Base-by-base conservation (phyloP, 2,113 vertebrate genomes). In the Perca fluviatilis region DNA sequence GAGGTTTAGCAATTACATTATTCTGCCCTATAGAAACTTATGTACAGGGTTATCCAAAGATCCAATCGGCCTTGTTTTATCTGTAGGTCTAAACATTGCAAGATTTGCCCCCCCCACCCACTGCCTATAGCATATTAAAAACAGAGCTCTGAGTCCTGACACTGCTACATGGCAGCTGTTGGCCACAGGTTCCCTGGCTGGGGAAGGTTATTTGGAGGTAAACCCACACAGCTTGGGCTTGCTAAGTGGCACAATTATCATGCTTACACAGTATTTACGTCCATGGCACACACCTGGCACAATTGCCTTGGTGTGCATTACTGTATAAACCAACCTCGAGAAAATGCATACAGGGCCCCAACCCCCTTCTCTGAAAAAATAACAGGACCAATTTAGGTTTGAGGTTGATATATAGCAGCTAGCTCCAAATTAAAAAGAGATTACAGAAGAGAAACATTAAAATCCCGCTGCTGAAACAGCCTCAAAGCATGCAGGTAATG, bases 201-300 rank as follows among this genome's bases (percentile, higher is more conserved):
- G 21, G 47, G 86, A 90, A 88, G 88, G 86, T 90, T 88, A 91
- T 91, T 90, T 86, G 69, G 79, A 92, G 88, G 85, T 89, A 91
- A 89, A 88, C 47, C 84, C 83, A 81, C 82, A 86, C 88, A 90
- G 90, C 87, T 83, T 82, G 77, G 82, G 80, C 60, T 83, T 47
- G 61, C 88, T 86, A 92, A 94, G 86, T 92, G 86, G 81, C 86
- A 87, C 84, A 90, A 91, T 92, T 92, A 92, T 61, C 50, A 13
- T 67, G 76, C 87, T 87, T 84, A 79, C 81, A 81, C 77, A 76
- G 64, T 79, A 84, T 87, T 92, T 90, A 89, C 71, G 71, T 91
- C 68, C 76, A 68, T 77, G 85, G 76, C 77, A 75, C 74, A 88
- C 91, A 94, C 86, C 92, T 93, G 88, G 86, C 83, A 85, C 79